Evolutionary conservation across 2,113 vertebrate genomes (phyloP).

Genomic region (Lepidothrix coronata): DNA sequence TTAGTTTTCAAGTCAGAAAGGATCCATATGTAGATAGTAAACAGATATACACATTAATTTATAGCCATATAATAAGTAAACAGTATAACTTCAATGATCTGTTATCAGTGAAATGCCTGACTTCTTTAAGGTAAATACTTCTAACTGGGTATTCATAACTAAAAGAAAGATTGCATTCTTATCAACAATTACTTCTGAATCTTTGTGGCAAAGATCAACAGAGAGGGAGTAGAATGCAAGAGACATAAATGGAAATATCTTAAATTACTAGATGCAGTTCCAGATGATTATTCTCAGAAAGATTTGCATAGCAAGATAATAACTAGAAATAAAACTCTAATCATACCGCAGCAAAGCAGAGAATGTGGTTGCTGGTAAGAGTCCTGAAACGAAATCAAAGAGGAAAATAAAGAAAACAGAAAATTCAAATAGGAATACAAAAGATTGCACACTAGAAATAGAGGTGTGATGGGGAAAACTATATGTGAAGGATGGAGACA

Average conservation of each 20-base stretch:
- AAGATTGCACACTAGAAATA: not conserved
- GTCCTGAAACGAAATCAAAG: not conserved
- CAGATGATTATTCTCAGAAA: not conserved
- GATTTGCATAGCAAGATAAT: not conserved
- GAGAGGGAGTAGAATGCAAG: not conserved
- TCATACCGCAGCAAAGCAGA: not conserved
- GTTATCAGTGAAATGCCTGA: not conserved
- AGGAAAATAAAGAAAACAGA: not conserved
- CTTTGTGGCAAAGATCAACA: not conserved
- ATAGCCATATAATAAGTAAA: not conserved
- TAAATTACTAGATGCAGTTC: not conserved
- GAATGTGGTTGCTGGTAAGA: not conserved
- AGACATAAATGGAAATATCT: not conserved
- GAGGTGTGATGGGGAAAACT: not conserved
- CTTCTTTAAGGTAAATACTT: not conserved
- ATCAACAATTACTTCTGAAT: not conserved
- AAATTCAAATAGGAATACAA: not conserved
- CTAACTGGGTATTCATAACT: not conserved
- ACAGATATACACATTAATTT: not conserved
- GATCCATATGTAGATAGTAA: not conserved
- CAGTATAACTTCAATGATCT: not conserved
- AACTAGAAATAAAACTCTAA: slow-evolving; percentile 11
- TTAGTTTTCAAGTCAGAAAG: not conserved
- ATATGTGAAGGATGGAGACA: not conserved
- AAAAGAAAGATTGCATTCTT: not conserved